phyloP scores from a whole-genome alignment of 2,797 vertebrate genomes.

The Dermochelys coriacea region DNA sequence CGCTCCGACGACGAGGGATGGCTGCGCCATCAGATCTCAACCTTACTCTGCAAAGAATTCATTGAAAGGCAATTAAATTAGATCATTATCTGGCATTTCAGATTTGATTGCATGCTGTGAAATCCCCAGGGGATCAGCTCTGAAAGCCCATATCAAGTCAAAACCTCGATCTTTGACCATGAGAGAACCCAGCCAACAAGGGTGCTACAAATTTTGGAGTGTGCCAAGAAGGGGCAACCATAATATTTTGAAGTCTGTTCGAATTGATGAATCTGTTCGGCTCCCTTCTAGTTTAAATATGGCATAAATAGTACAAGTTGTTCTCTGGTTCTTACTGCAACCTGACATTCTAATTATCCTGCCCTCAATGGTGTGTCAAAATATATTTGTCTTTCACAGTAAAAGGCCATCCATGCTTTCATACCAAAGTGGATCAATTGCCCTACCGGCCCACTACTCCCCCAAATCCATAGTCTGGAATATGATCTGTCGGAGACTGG shows the following conservation, averaged over 20 bases:
- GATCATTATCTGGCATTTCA: not conserved
- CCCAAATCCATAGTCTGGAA: slow-evolving; percentile 89
- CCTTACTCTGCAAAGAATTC: slow-evolving; percentile 85
- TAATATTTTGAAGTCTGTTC: not conserved
- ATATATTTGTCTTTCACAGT: not conserved
- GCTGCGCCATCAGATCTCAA: slow-evolving; percentile 92
- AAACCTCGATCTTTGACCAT: not conserved
- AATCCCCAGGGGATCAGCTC: not conserved
- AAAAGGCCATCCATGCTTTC: fast-evolving
- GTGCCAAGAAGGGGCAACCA: not conserved
- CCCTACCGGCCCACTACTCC: slow-evolving; percentile 90
- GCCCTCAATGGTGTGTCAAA: not conserved
- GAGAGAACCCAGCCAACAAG: not conserved
- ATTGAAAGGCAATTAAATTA: not conserved
- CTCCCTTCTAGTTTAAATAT: not conserved
- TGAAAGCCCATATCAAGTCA: not conserved
- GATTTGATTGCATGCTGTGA: not conserved
- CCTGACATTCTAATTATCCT: not conserved
- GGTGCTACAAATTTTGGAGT: not conserved
- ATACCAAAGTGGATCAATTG: not conserved
- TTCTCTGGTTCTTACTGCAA: not conserved
- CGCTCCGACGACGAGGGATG: slow-evolving; percentile 89
- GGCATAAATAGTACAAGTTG: not conserved
- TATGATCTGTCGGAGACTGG: slow-evolving; percentile 92
- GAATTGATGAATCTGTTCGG: fast-evolving